Evolutionary conservation across 2,888 invertebrate genomes (phyloP).

Genomic region (Tetragonula carbonaria): DNA sequence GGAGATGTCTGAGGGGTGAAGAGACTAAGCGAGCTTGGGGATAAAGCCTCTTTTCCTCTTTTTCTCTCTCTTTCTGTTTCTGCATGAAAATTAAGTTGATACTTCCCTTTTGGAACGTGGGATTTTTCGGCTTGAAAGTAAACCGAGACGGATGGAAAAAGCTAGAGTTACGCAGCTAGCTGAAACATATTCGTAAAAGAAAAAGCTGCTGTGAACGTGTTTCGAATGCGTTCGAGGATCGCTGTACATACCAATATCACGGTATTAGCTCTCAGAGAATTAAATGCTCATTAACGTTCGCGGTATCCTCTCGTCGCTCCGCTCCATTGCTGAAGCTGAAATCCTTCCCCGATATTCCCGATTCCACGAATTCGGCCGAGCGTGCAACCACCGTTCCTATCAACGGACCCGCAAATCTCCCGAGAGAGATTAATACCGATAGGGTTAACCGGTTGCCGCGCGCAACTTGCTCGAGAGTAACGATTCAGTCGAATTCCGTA

Average conservation of each 20-base stretch:
- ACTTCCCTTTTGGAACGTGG: neutral
- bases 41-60: neutral
- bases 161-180: too few relatives aligned
- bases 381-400: neutral
- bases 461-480: neutral
- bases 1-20: neutral
- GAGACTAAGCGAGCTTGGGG: neutral
- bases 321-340: neutral
- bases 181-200: too few relatives aligned
- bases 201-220: too few relatives aligned
- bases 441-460: neutral
- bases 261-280: neutral
- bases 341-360: neutral
- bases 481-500: neutral
- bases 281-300: neutral
- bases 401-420: neutral
- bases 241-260: neutral
- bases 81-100: too few relatives aligned
- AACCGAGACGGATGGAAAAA: too few relatives aligned
- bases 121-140: neutral
- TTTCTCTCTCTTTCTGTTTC: too few relatives aligned
- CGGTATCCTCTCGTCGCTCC: neutral
- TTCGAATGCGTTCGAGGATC: neutral
- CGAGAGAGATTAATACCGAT: slow-evolving; percentile 9
- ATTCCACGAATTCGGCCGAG: neutral